Percentiles rank a stretch among this genome's conserved stretches.
Conservation (phyloP, 2,888 invertebrate genomes). For the Acrobasis suavella region DNA sequence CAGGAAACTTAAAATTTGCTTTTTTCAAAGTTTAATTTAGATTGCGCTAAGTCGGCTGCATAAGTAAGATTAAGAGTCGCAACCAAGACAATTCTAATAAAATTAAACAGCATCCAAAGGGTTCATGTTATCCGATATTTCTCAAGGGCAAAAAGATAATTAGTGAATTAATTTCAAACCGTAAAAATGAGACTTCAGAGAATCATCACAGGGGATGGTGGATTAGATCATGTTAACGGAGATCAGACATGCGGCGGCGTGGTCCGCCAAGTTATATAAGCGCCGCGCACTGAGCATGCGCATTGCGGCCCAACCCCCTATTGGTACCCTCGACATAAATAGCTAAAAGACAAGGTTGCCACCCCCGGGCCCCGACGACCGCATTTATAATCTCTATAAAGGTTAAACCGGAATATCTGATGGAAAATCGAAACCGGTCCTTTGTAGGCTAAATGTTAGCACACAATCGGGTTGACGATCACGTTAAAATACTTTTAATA, state of each 20-base stretch:
- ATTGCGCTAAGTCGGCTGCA: constrained; percentile 41
- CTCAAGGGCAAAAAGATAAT: constrained; percentile 30
- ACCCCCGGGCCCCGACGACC: constrained; percentile 73
- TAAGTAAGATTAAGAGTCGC: constrained; percentile 35
- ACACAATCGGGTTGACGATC: constrained; percentile 43
- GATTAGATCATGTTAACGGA: constrained; percentile 33
- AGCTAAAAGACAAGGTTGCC: constrained; percentile 81
- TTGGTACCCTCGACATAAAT: constrained; percentile 77
- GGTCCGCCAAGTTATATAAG: constrained; percentile 71
- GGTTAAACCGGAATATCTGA: constrained; percentile 78
- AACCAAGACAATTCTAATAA: constrained; percentile 24
- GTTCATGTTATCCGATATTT: neutral
- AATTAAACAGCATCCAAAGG: neutral
- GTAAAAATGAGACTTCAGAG: constrained; percentile 56
- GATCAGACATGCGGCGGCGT: constrained; percentile 46
- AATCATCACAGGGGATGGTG: constrained; percentile 46
- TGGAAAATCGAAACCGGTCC: constrained; percentile 68
- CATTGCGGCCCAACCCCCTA: constrained; percentile 62
- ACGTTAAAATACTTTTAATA: constrained; percentile 31
- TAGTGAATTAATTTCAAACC: constrained; percentile 40
- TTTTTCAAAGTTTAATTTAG: no score
- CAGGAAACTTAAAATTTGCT: constrained; percentile 39
- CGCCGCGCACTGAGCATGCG: constrained; percentile 68
- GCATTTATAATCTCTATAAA: constrained; percentile 79
- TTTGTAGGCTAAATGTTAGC: constrained; percentile 49